Percentiles rank a stretch among this genome's conserved stretches.
These are phyloP conservation scores for Pterocles gutturalis DNA, from an alignment of 2,113 vertebrate species.

Conservation along the genomic window DNA sequence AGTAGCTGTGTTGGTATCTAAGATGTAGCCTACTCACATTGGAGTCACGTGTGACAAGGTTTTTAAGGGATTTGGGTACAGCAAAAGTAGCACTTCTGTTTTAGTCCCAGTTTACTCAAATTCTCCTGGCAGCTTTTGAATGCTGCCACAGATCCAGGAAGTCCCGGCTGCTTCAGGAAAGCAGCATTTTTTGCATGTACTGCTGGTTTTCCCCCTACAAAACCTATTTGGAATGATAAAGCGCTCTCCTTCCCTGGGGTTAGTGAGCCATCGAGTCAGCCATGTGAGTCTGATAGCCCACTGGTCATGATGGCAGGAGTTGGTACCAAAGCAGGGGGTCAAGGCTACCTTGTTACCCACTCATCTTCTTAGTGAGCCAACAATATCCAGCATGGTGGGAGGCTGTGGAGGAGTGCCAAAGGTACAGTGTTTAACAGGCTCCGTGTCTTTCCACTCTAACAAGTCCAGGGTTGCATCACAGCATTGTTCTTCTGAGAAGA, in stretches of 20 bases:
- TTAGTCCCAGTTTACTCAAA: neutral
- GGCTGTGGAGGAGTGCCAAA: neutral
- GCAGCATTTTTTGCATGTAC: neutral
- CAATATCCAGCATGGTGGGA: neutral
- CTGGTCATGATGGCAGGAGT: neutral
- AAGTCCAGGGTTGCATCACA: neutral
- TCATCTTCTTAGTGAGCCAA: neutral
- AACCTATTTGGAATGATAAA: slow-evolving; percentile 3
- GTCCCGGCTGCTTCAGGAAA: neutral
- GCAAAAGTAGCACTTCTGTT: neutral
- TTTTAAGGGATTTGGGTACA: slow-evolving; percentile 29
- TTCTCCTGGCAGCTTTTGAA: slow-evolving; percentile 14
- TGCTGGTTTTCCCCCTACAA: slow-evolving; percentile 5
- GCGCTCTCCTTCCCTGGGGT: neutral
- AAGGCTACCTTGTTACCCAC: neutral
- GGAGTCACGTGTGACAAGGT: neutral
- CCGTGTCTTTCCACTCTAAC: neutral
- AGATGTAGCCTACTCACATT: neutral
- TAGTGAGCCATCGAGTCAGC: slow-evolving; percentile 19
- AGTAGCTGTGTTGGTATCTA: neutral
- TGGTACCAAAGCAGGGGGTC: neutral
- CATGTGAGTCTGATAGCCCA: neutral
- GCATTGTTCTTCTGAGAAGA: neutral
- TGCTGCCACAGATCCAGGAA: neutral
- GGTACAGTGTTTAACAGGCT: neutral